Percentiles rank a stretch among this genome's conserved stretches.
Evolutionary conservation across 2,113 vertebrate genomes (phyloP).

Genomic region (Argyrosomus japonicus): DNA sequence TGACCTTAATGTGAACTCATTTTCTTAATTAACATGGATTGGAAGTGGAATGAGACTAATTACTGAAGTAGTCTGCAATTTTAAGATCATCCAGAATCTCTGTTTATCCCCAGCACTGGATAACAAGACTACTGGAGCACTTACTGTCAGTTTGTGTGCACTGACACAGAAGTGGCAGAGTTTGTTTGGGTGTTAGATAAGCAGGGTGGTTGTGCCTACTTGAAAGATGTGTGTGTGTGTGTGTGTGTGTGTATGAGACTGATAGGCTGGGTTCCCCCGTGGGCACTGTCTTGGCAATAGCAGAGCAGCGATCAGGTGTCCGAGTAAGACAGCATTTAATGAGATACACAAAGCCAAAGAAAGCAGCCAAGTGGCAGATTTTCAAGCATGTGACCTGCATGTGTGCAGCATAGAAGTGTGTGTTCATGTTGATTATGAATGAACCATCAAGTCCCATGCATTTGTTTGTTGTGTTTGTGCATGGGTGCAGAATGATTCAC

Average conservation of each 20-base stretch:
- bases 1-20: conserved; percentile 57
- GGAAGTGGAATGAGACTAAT: conserved; percentile 49
- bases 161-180: conserved; percentile 28
- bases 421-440: conserved; percentile 20
- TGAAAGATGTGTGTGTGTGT: conserved; percentile 8
- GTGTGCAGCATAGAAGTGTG: conserved; percentile 13
- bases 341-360: conserved; percentile 47
- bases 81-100: conserved; percentile 44
- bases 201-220: conserved; percentile 27
- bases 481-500: conserved; percentile 59
- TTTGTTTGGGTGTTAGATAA: conserved; percentile 52
- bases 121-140: conserved; percentile 34
- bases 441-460: conserved; percentile 17
- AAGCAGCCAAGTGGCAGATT: conserved; percentile 39
- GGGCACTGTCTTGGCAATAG: conserved; percentile 52
- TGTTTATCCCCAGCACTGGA: conserved; percentile 13
- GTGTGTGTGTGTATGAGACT: conserved; percentile 1
- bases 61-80: conserved; percentile 49
- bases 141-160: conserved; percentile 19
- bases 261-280: conserved; percentile 15
- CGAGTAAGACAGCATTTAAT: conserved; percentile 49
- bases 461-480: conserved; percentile 39
- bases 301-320: conserved; percentile 55
- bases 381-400: conserved; percentile 37
- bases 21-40: conserved; percentile 52